Evolutionary conservation across 2,888 invertebrate species (phyloP).

Genomic region (Mimachlamys varia): DNA sequence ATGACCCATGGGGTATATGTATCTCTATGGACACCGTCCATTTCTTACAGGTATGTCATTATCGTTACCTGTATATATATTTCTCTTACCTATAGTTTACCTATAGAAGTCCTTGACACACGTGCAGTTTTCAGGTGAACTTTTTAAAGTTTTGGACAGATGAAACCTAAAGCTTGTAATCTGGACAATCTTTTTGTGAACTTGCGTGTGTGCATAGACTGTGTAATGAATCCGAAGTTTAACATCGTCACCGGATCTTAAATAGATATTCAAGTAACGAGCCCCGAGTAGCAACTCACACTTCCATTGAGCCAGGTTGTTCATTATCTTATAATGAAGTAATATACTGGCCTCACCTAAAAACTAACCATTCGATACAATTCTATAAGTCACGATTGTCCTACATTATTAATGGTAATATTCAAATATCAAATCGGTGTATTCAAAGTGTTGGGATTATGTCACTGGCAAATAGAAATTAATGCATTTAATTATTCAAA

Average conservation of each 20-base stretch:
- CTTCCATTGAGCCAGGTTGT: not conserved
- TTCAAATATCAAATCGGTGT: not conserved
- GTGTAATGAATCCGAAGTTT: slow-evolving; percentile 6
- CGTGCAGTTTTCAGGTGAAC: not conserved
- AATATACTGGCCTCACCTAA: not conserved
- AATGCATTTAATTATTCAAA: not conserved
- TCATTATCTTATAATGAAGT: not conserved
- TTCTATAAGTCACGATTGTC: not conserved
- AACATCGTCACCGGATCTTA: not conserved
- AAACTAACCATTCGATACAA: not conserved
- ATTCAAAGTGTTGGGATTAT: not conserved
- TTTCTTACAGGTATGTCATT: slow-evolving; percentile 4
- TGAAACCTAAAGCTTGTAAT: slow-evolving; percentile 4
- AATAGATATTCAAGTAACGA: slow-evolving; percentile 5
- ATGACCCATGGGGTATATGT: not conserved
- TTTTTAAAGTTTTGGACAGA: not conserved
- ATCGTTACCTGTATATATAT: not conserved
- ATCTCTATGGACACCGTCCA: slow-evolving; percentile 22
- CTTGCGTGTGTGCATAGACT: slow-evolving; percentile 20
- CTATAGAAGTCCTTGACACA: slow-evolving; percentile 10
- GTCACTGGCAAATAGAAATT: not conserved
- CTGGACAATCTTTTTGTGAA: slow-evolving; percentile 16
- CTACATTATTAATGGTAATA: not conserved
- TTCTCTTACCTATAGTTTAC: not conserved
- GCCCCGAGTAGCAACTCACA: not conserved